Evolutionary conservation across 1,140 invertebrate species (phyloP), one percentile per base, ranked within the genome.

Genomic region (Drosophila arizonae): DNA sequence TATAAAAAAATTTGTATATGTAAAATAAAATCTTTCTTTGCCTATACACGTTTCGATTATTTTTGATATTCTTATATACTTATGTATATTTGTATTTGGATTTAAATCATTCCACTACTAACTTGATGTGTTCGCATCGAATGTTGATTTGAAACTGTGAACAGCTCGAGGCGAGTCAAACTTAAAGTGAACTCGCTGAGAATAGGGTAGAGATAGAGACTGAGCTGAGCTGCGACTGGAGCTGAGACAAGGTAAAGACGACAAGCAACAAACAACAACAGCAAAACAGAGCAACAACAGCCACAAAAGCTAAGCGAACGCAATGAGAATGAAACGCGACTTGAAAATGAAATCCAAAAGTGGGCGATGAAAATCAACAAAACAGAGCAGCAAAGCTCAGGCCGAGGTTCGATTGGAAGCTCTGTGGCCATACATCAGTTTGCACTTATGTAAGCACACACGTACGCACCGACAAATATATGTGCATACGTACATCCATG

Each of bases 101-200:
- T 71, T 48, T 4, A 64, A 60, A 70, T 39, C 30, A 45, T 41
- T 72, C 67, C 72, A 80, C 79, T 63, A 76, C 77, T 68, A 77
- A 90, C 82, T 82, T 79, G 77, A 56, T 86, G 79, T 81, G 82
- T 43, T 84, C 87, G 87, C 82, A 74, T 60, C 87, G 76, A 81
- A 69, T 60, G 79, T 78, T 79, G 79, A 84, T 87, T 75, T 88
- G 72, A 79, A 85, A 90, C 87, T 90, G 87, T 62, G 50, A 43
- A 33, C 41, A 39, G 62, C 48, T 54, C 71, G 66, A 68, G 67
- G 45, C 78, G 70, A 74, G 54, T 41, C 76, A 66, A 82, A 77
- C 65, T 87, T 87, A 63, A 87, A 81, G 82, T 87, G 82, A 72
- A 70, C 82, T 87, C 66, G 76, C 4, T 87, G 82, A 87, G 82